Evolutionary conservation across 1,140 invertebrate genomes (phyloP), one percentile per base, ranked within the genome.

Genomic region (Magallana ariakensis): DNA sequence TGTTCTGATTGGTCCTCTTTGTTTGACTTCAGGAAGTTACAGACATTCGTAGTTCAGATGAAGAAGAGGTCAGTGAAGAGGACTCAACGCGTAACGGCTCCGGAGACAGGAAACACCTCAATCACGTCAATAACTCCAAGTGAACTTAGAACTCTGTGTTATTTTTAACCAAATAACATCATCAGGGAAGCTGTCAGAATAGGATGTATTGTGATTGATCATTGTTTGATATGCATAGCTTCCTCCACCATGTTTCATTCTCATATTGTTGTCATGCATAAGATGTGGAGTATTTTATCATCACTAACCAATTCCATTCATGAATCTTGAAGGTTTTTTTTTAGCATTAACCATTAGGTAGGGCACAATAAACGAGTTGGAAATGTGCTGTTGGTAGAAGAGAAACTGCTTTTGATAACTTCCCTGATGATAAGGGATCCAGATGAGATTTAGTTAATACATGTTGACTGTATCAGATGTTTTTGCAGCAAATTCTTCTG

Each of bases 41-140:
- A 85, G 87, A 88, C 70, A 88, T 88, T 56, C 70, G 87, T 54
- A 88, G 87, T 60, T 86, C 85, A 57, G 82, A 75, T n/a, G 87
- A 88, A 33, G 87, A 88, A 66, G 85, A 88, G 33, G 82, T 86
- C 22, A 88, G 84, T 54, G 87, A 88, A 75, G 87, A 88, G 53
- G 85, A 86, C n/a, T 26, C 66, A 0, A 11, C 66, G 13, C 19
- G 62, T 19, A 66, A 75, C 15, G 66, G 66, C 6, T 75, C 66
- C 33, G 66, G 66, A 26, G 66, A 75, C 9, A 1, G 33, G 3
- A 75, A 33, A 33, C 66, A 26, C 7, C 22, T 26, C 66, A 75
- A 75, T 26, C 22, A 75, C 15, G 19, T 75, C 22, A 75, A 22
- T 75, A 75, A 75, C 66, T 26, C 19, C 9, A 19, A 75, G 22